Evolutionary conservation across 2,888 invertebrate genomes (phyloP), one percentile per base, ranked within the genome.

Genomic region (Formica aserva): DNA sequence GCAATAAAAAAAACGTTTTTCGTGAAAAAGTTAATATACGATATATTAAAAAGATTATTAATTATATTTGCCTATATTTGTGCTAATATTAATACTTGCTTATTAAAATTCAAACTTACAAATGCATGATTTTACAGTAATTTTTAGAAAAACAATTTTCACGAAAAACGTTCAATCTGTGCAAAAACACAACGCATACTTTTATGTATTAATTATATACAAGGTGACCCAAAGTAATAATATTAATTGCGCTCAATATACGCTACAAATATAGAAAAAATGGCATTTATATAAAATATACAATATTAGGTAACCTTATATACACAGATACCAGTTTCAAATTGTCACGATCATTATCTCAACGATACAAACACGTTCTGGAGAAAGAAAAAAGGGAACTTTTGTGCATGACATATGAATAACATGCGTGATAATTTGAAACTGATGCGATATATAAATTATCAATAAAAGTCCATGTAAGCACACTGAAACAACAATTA

Each of bases 401-500:
- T 52, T 75, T 45, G 15, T 52, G 26, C 41, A 29, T 9, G n/a
- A 29, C 26, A 74, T 18, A 26, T 32, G 29, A 69, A 69, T 2
- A 26, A 72, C 41, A 67, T 22, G 32, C 41, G 72, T 18, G 78
- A 80, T 41, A 80, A 26, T 80, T 41, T 78, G 78, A 35, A 45
- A 45, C 57, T 60, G 72, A 26, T 41, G 29, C 35, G 22, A 32
- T 18, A 32, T 41, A 18, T 38, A 11, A 71, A 57, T 69, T 78
- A 78, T 75, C 57, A 83, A 85, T 85, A 74, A 84, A 82, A 74
- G 48, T 87, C 86, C 78, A 85, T 84, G 85, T 84, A 87, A 90
- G 91, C 91, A 90, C 90, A 90, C 83, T 86, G 87, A 90, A 89
- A 89, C 86, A 82, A 89, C 84, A 78, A 55, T 89, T 82, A 87